Conservation (phyloP, 2,113 vertebrate genomes). For the Mirza zaza region DNA sequence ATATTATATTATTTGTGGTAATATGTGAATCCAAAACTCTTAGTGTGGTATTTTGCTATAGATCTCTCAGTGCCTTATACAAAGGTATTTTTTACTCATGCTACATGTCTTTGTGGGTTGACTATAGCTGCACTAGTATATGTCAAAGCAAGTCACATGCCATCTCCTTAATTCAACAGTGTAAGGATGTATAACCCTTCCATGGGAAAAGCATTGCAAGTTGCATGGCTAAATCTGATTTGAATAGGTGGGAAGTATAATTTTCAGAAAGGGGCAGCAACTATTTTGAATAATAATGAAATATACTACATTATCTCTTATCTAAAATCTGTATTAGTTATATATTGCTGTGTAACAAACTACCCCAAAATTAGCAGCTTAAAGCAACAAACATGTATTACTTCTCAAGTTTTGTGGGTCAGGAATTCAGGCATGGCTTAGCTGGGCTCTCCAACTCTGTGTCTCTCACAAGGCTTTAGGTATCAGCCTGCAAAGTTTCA, state of each 20-base stretch:
- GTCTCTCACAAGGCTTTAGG: not conserved
- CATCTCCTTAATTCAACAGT: not conserved
- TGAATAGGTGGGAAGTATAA: not conserved
- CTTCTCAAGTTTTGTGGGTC: not conserved
- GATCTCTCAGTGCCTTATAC: not conserved
- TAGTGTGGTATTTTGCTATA: not conserved
- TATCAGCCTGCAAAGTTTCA: not conserved
- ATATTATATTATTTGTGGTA: not conserved
- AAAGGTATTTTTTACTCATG: not conserved
- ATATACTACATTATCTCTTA: not conserved
- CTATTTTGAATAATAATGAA: not conserved
- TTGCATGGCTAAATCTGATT: not conserved
- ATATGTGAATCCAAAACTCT: not conserved
- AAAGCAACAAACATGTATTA: not conserved
- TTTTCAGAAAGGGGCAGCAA: not conserved
- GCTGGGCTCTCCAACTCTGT: not conserved
- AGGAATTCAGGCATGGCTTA: not conserved
- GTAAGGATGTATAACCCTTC: not conserved
- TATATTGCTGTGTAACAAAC: not conserved
- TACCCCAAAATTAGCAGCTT: not conserved
- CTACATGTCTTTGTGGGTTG: not conserved
- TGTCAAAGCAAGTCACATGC: not conserved
- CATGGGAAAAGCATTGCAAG: too few species aligned
- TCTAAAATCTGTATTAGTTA: not conserved
- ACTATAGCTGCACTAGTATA: not conserved